Base-by-base conservation (phyloP, 2,888 invertebrate genomes). In the Chloroclystis v-ata region DNA sequence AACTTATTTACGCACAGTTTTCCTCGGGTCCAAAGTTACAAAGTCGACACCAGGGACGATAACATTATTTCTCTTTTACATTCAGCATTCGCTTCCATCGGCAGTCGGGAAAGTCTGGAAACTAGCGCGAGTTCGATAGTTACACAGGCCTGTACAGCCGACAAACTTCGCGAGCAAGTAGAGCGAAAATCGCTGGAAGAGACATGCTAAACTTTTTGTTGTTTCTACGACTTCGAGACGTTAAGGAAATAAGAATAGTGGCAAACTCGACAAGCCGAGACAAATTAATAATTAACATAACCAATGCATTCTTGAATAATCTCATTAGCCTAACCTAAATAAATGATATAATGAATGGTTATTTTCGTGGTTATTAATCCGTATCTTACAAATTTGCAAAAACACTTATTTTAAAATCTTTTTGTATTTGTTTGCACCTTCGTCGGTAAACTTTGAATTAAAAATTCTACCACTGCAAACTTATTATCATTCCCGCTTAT, bases 31-130 rank as follows among this genome's bases (percentile, higher is more conserved):
- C 24, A 37, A 49, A 54, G 54, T 53, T 43, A 32, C 45, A 56
- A 60, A 61, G 62, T 67, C 60, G 60, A 59, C 59, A 54, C 56
- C 56, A 47, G 49, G 47, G 51, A 62, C 68, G 69, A 69, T 69
- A 74, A 70, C 64, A 66, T 69, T 72, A 72, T 69, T 68, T 65
- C 66, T 67, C 67, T 63, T 67, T 65, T 64, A 64, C 67, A 67
- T 69, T 65, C 59, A 56, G 61, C 54, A 65, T 67, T 63, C 64
- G 61, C 59, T 48, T 43, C 59, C 51, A 37, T 28, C 41, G 54
- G 49, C 53, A 64, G 60, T 67, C 60, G 11, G 58, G 52, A 57
- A 65, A 60, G 40, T 44, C 38, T 43, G 35, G 52, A 64, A 57
- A 54, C 49, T 48, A 43, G 48, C 40, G 37, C 48, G 61, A 68